A percentile compares a stretch with the other conserved stretches of the same genome.
phyloP scores from a whole-genome alignment of 2,888 invertebrate genomes.

The Syrista parreyssii region DNA sequence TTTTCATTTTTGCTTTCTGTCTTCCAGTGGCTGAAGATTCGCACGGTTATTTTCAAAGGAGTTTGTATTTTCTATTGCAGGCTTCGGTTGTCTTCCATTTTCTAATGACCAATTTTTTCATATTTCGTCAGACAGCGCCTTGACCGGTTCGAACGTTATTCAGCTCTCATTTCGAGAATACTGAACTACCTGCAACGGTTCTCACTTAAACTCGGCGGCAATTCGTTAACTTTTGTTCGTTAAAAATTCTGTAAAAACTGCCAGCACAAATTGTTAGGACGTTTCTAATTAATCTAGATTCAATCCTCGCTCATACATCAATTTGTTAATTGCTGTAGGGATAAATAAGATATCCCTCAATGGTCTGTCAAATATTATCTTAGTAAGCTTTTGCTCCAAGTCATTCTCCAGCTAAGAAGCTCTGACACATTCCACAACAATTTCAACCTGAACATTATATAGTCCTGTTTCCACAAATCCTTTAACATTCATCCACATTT shows the following conservation, averaged over 20 bases:
- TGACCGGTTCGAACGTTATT: neutral
- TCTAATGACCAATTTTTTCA: neutral
- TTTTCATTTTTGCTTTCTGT: neutral
- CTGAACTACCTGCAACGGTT: neutral
- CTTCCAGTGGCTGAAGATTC: neutral
- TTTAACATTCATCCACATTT: neutral
- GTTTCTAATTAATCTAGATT: neutral
- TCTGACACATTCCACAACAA: too few relatives aligned
- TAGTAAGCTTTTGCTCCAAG: neutral
- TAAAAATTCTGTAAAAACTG: neutral
- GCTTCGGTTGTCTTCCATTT: neutral
- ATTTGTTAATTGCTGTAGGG: neutral
- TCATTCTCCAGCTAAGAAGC: too few relatives aligned
- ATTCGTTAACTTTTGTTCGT: neutral
- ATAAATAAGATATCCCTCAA: neutral
- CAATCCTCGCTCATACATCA: neutral
- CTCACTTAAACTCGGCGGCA: neutral
- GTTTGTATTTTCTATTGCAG: neutral
- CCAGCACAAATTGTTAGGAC: neutral
- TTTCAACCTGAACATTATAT: neutral
- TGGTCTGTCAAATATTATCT: neutral
- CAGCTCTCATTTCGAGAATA: neutral
- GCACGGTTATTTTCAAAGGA: neutral
- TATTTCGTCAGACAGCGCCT: neutral
- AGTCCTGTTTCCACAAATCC: neutral